A percentile compares a stretch with the other conserved stretches of the same genome.
These are phyloP conservation scores for Periplaneta americana DNA, from an alignment of 1,140 invertebrate genomes.

Conservation along the genomic window DNA sequence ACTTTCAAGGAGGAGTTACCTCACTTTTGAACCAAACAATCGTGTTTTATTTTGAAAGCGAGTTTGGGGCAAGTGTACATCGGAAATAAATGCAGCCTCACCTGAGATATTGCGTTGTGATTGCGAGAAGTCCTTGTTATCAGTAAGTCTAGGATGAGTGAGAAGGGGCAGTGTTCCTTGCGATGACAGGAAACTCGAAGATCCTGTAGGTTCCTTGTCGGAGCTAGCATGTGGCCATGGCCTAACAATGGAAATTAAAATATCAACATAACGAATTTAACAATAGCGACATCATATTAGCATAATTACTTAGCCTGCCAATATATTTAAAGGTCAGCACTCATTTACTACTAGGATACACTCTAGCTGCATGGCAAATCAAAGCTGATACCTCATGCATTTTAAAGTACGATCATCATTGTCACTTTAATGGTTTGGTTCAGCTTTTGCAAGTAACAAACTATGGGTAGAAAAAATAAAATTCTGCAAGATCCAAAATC, in stretches of 20 bases:
- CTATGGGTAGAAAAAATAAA: neutral
- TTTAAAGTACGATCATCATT: neutral
- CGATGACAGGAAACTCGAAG: constrained; percentile 5
- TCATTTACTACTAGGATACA: neutral
- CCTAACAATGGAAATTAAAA: constrained; percentile 2
- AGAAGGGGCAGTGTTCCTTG: constrained; percentile 24
- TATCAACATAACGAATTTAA: neutral
- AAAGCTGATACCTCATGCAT: neutral
- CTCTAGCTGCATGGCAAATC: neutral
- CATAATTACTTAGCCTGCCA: neutral
- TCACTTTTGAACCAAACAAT: too few species aligned
- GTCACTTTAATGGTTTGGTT: neutral
- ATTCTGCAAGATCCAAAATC: neutral
- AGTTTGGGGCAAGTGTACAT: too few species aligned
- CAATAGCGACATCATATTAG: neutral
- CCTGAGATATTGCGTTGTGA: constrained; percentile 23
- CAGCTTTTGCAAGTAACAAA: neutral
- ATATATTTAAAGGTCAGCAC: neutral
- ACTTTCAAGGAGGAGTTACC: too few species aligned
- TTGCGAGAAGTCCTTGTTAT: constrained; percentile 22
- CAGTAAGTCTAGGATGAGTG: constrained; percentile 33
- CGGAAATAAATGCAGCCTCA: too few species aligned
- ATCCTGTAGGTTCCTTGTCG: constrained; percentile 5
- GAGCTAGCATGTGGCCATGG: constrained; percentile 7
- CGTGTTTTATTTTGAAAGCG: too few species aligned